These are phyloP conservation scores for Asbolus verrucosus DNA, from an alignment of 1,140 invertebrate genomes.

Conservation along the genomic window DNA sequence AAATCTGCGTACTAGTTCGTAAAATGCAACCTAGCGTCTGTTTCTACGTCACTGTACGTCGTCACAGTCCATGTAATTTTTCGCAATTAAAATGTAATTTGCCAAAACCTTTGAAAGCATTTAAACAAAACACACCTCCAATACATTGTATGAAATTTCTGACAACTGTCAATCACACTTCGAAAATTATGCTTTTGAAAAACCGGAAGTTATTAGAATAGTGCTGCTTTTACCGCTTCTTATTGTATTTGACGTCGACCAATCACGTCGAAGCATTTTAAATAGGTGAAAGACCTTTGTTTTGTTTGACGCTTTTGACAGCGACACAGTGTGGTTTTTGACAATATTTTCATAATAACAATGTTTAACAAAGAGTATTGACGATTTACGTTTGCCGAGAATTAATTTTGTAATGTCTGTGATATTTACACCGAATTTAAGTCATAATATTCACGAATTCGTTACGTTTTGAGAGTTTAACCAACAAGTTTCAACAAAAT, in stretches of 20 bases:
- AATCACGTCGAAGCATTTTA: constrained; percentile 43
- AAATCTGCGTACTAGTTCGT: constrained; percentile 42
- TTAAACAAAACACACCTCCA: neutral
- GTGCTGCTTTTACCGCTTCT: constrained; percentile 49
- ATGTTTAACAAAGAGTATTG: neutral
- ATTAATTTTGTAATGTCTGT: constrained; percentile 10
- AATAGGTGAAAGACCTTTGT: constrained; percentile 43
- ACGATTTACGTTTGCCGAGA: neutral
- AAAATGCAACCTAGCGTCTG: constrained; percentile 40
- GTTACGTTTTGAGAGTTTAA: neutral
- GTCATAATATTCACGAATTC: neutral
- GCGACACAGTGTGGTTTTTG: constrained; percentile 16
- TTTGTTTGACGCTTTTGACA: constrained; percentile 35
- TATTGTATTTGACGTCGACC: constrained; percentile 39
- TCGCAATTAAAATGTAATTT: constrained; percentile 6
- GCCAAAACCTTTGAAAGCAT: constrained; percentile 13
- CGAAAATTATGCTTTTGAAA: constrained; percentile 49
- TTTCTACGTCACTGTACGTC: constrained; percentile 37
- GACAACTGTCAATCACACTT: constrained; percentile 45
- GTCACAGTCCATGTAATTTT: constrained; percentile 16
- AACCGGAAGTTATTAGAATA: constrained; percentile 50
- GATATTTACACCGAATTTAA: constrained; percentile 32
- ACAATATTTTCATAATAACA: constrained; percentile 28
- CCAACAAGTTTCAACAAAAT: neutral
- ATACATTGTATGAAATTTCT: constrained; percentile 1